A percentile compares a stretch with the other conserved stretches of the same genome.
Conservation (phyloP, 1,140 invertebrate genomes). For the Littorina saxatilis region DNA sequence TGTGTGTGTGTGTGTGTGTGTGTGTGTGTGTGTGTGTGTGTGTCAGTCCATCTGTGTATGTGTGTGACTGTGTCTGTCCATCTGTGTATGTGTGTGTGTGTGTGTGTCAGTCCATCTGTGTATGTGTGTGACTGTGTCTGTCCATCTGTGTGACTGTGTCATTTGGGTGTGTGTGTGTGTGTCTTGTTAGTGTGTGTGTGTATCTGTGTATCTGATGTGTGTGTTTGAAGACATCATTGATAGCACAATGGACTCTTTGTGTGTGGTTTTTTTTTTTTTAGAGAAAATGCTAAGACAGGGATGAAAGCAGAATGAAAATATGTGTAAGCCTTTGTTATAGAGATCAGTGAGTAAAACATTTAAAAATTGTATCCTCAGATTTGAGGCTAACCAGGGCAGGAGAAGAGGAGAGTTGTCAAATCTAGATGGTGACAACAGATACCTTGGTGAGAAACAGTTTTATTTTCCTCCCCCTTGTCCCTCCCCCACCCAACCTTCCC, state of each 20-base stretch:
- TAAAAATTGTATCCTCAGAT: not conserved
- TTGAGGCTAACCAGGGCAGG: constrained; percentile 23
- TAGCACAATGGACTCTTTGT: no score
- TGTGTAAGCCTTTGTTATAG: no score
- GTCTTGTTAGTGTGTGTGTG: no score
- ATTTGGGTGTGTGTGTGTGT: not conserved
- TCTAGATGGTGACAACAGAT: constrained; percentile 25
- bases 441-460: constrained; percentile 13
- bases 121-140: not conserved
- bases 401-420: constrained; percentile 1
- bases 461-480: no score
- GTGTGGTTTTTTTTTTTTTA: no score
- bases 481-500: no score
- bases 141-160: not conserved
- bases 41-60: not conserved
- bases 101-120: not conserved
- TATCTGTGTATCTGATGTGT: no score
- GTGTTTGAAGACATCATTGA: no score
- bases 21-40: not conserved
- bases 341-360: no score
- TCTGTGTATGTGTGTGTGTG: not conserved
- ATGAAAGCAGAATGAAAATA: no score
- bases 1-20: constrained; percentile 20
- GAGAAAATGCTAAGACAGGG: no score
- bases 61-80: not conserved